Evolutionary conservation across 2,113 vertebrate species (phyloP), one percentile per base, ranked within the genome.

Genomic region (Mus pahari): DNA sequence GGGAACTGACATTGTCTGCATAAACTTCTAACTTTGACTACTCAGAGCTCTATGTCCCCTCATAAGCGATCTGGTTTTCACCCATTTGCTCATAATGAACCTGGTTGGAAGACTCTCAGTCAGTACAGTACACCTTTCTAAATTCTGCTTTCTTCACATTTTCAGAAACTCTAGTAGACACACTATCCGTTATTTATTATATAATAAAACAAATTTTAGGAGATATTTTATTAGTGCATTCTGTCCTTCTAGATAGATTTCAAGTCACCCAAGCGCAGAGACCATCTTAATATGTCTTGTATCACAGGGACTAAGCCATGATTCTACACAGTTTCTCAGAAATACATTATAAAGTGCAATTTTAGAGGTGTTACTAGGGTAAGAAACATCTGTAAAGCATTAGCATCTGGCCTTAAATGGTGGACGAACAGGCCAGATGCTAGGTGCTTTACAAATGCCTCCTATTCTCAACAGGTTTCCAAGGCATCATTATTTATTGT

Each of bases 391-490:
- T 83, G n/a, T 42, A 31, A 62, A 45, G 24, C 55, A 10, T 22
- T 42, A 42, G 22, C 24, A 83, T 58, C n/a, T 83, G n/a, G 58
- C 60, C 81, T 83, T 36, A n/a, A n/a, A 22, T 42, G n/a, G 58
- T 62, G 14, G 81, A 83, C 42, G 81, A 36, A 36, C 31, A 86
- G 39, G 26, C 71, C 78, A 81, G 50, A 50, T 53, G 60, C 48
- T 58, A 91, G 84, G 33, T 64, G 45, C 3, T 82, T 91, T 93
- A 45, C 33, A 89, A 91, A 71, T 11, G 50, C 93, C 90, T 70
- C 19, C 64, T 31, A 89, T 82, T 3, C 11, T 82, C 39, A 42
- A 70, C 42, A 86, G 62, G 89, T 89, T 74, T 95, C 45, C 66
- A 82, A 86, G n/a, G 55, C 42, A 58, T 78, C 16, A 4, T 24